Conservation (phyloP, 2,797 vertebrate genomes). For the Brotula barbata region DNA sequence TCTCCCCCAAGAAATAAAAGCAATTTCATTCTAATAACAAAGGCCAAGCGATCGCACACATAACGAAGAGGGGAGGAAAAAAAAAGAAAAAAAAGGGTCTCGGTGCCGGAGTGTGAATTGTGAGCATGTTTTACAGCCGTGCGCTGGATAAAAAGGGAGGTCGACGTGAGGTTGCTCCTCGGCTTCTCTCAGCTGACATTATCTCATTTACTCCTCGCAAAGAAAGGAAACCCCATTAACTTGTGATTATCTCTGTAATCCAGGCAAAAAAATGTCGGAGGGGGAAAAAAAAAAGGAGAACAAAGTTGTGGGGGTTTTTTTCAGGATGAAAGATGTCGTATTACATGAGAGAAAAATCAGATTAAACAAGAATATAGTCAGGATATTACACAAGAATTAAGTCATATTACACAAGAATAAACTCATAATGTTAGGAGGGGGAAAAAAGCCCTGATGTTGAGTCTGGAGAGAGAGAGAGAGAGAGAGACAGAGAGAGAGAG, state of each 20-base stretch:
- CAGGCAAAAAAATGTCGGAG: too few relatives aligned
- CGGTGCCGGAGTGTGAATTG: background rate
- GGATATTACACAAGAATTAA: too few relatives aligned
- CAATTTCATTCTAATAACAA: conserved; percentile 54
- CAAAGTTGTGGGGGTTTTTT: too few relatives aligned
- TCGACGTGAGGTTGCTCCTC: background rate
- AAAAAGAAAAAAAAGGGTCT: conserved; percentile 1
- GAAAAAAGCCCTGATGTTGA: too few relatives aligned
- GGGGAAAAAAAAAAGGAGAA: too few relatives aligned
- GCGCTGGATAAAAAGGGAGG: background rate
- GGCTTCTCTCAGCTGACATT: background rate
- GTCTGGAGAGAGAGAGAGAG: too few relatives aligned
- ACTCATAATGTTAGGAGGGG: too few relatives aligned
- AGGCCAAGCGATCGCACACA: conserved; percentile 39
- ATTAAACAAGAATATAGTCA: too few relatives aligned
- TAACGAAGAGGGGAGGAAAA: conserved; percentile 11
- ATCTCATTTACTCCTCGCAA: background rate
- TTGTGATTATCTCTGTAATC: background rate
- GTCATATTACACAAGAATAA: too few relatives aligned
- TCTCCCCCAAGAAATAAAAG: conserved; percentile 53
- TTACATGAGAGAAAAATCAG: too few relatives aligned
- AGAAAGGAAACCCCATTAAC: background rate
- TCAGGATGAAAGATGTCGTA: too few relatives aligned
- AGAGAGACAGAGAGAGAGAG: too few relatives aligned
- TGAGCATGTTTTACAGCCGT: background rate